A percentile compares a stretch with the other conserved stretches of the same genome.
These are phyloP conservation scores for Himalopsyche kuldschensis DNA, from an alignment of 2,888 invertebrate species.

Conservation along the genomic window DNA sequence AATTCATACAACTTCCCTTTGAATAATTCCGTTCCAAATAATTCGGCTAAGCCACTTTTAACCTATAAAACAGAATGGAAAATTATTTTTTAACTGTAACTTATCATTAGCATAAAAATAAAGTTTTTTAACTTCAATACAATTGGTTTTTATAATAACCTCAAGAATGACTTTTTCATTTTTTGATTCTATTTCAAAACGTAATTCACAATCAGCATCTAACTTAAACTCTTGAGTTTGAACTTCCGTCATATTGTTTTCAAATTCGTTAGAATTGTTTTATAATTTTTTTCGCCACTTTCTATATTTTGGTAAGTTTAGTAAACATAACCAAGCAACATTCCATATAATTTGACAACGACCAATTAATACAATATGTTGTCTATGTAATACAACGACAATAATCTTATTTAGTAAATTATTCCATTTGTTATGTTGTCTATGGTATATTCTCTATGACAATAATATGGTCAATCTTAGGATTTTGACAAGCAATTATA, in stretches of 20 bases:
- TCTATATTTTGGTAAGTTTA: no score
- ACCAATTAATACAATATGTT: background rate
- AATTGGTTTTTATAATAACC: slow-evolving; percentile 48
- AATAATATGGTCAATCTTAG: no score
- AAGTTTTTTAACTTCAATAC: background rate
- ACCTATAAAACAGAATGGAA: slow-evolving; percentile 58
- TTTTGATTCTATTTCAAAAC: slow-evolving; percentile 91
- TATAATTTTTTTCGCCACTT: background rate
- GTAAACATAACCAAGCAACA: background rate
- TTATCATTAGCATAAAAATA: no score
- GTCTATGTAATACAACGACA: no score
- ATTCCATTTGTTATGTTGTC: no score
- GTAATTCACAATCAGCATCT: slow-evolving; percentile 85
- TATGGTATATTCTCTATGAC: no score
- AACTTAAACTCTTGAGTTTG: slow-evolving; percentile 75
- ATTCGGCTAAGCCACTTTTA: slow-evolving; percentile 87
- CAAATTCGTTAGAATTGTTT: background rate
- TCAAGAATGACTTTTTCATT: slow-evolving; percentile 80
- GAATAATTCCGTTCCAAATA: slow-evolving; percentile 95
- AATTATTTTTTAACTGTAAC: background rate
- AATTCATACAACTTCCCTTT: slow-evolving; percentile 92
- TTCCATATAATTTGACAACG: background rate
- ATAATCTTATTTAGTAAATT: no score
- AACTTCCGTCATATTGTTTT: slow-evolving; percentile 53
- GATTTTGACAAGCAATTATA: no score